Percentiles rank a stretch among this genome's conserved stretches.
Evolutionary conservation across 2,797 vertebrate species (phyloP).

Genomic region (Siniperca obscura): DNA sequence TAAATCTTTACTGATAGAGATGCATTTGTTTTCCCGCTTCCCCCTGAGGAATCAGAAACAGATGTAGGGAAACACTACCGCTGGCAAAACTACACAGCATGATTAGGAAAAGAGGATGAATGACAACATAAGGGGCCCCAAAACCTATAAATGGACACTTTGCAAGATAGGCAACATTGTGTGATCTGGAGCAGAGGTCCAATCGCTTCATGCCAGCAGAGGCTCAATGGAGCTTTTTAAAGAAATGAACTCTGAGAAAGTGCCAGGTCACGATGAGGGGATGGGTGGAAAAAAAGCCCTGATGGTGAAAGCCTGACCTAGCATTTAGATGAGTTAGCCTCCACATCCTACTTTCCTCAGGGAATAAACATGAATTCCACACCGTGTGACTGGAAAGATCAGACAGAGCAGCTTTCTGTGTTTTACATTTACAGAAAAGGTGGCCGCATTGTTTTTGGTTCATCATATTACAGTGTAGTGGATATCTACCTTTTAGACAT

Average conservation of each 20-base stretch:
- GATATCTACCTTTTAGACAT: conserved; percentile 48
- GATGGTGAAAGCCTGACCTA: conserved; percentile 59
- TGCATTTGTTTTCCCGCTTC: conserved; percentile 64
- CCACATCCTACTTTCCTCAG: conserved; percentile 46
- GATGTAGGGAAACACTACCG: conserved; percentile 73
- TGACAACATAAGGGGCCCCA: conserved; percentile 58
- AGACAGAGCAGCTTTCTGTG: conserved; percentile 35
- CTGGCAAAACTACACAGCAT: conserved; percentile 63
- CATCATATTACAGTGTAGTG: conserved; percentile 39
- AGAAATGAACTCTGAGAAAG: conserved; percentile 60
- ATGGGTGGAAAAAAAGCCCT: conserved; percentile 58
- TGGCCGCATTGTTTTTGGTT: conserved; percentile 35
- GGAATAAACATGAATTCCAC: conserved; percentile 46
- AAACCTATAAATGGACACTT: conserved; percentile 68
- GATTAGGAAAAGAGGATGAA: conserved; percentile 73
- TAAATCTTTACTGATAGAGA: conserved; percentile 78
- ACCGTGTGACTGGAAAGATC: conserved; percentile 39
- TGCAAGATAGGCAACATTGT: conserved; percentile 59
- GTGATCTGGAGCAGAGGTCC: conserved; percentile 66
- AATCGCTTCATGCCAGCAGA: conserved; percentile 56
- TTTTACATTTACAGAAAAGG: conserved; percentile 37
- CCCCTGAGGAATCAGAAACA: conserved; percentile 78
- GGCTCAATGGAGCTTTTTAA: conserved; percentile 65
- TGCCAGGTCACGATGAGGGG: conserved; percentile 67
- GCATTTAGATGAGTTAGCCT: conserved; percentile 71